These are phyloP conservation scores for Smutsia gigantea DNA, from an alignment of 2,797 vertebrate species.

Conservation along the genomic window DNA sequence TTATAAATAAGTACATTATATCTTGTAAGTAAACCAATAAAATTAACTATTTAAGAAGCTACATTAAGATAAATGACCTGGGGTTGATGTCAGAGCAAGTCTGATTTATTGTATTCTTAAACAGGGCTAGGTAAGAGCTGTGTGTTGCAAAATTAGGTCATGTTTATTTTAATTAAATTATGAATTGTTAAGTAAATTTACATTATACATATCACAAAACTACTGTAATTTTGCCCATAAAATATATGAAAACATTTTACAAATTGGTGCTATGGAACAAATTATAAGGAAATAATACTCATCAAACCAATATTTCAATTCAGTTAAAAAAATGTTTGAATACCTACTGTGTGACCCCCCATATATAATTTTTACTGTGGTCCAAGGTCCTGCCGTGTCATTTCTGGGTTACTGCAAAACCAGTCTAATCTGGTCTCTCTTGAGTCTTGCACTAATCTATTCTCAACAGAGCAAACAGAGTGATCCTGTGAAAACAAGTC, in stretches of 20 bases:
- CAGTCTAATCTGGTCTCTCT: background rate
- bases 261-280: background rate
- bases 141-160: background rate
- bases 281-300: background rate
- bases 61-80: background rate
- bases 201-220: background rate
- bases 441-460: background rate
- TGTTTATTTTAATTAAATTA: background rate
- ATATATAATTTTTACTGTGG: background rate
- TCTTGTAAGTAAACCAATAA: background rate
- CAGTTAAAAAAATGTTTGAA: background rate
- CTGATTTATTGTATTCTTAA: background rate
- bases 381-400: background rate
- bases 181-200: background rate
- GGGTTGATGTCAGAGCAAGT: background rate
- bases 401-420: background rate
- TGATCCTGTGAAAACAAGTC: background rate
- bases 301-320: background rate
- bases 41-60: background rate
- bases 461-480: background rate
- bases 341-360: background rate
- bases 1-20: background rate
- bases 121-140: background rate
- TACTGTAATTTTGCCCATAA: background rate
- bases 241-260: background rate